Evolutionary conservation across 1,140 invertebrate genomes (phyloP), one percentile per base, ranked within the genome.

Genomic region (Sminthurides bifidus): DNA sequence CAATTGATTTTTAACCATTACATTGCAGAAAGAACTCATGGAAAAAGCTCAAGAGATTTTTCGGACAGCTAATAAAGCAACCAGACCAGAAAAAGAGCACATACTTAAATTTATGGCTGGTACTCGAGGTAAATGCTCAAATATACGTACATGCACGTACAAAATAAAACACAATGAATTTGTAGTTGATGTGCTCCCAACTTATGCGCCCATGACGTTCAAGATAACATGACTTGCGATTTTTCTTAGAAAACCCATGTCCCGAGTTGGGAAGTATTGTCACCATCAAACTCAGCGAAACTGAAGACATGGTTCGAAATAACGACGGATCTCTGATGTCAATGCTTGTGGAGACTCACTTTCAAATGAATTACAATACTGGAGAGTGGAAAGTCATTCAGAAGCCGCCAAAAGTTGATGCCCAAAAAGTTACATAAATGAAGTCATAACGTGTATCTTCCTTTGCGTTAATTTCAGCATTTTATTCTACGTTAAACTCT

Each of bases 81-180:
- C 92, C 1, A 73, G 92, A 62, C 91, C 92, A 2, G 92, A 97
- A 66, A 97, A 97, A 69, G 92, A 92, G 35, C 81, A 96, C 30
- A 98, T 98, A 68, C 77, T 98, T 23, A 92, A 92, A 58, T 98
- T 98, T 67, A 96, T 98, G 89, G 92, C 92, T 61, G 93, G 93
- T 1, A 88, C 87, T 5, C 80, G 89, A 76, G 86, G 86, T 87
- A 74, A 67, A 30, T 44, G 14, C 21, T 2, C 10, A 38, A 10
- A 35, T n/a, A 35, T 10, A 10, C 33, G n/a, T 35, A 35, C n/a
- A 35, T 35, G 10, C 6, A 21, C 41, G 10, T 15, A 35, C 33
- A 43, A 19, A 19, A 14, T 21, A 12, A 43, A 12, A 10, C 21
- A 44, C 8, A 23, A 44, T 26, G n/a, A 52, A 52, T 37, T 52